Conservation (phyloP, 2,888 invertebrate species). For the Orthonychiurus folsomi region DNA sequence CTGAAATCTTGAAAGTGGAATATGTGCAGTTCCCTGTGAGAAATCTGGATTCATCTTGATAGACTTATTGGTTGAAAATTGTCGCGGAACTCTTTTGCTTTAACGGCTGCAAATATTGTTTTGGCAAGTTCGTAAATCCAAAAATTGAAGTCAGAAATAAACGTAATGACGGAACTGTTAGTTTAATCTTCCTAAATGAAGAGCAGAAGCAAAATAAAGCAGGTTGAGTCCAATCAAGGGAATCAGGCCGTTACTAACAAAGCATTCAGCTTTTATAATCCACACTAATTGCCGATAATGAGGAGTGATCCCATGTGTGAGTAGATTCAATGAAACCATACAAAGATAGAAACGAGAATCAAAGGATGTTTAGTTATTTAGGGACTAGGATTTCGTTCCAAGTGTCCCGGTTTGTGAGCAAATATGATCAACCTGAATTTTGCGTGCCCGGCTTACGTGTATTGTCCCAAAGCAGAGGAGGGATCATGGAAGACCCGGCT, state of each 20-base stretch:
- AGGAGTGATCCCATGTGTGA: not conserved
- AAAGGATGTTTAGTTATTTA: not conserved
- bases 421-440: not conserved
- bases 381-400: not conserved
- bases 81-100: not conserved
- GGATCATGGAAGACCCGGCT: not conserved
- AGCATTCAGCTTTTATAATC: not conserved
- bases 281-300: not conserved
- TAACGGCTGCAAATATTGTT: not conserved
- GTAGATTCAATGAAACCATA: not conserved
- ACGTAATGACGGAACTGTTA: not conserved
- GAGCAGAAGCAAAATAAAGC: no score
- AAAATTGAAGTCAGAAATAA: constrained; percentile 5
- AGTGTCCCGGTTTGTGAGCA: not conserved
- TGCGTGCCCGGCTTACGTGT: not conserved
- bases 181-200: no score
- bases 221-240: no score
- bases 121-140: not conserved
- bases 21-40: no score
- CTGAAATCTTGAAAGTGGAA: no score
- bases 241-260: no score
- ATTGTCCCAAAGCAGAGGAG: not conserved
- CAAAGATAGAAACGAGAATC: not conserved
- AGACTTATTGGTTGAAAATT: not conserved
- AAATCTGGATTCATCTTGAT: constrained; percentile 6